Conservation (phyloP, 1,140 invertebrate genomes). For the Drosophila auraria region DNA sequence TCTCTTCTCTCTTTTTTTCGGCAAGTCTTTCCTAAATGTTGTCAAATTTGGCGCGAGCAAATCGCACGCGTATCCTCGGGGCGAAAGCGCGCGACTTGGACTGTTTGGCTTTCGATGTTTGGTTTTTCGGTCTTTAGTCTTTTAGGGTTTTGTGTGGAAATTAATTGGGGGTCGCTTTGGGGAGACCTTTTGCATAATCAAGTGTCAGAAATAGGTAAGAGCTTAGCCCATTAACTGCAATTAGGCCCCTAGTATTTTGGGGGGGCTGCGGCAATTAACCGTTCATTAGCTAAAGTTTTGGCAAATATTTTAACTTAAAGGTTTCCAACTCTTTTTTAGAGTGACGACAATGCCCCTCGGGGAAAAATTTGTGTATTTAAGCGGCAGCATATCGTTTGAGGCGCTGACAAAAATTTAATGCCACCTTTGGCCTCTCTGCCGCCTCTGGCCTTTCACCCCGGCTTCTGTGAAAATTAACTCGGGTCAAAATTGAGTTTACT, state of each 20-base stretch:
- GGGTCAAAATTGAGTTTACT: neutral
- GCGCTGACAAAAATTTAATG: slow-evolving; percentile 55
- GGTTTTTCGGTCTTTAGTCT: slow-evolving; percentile 3
- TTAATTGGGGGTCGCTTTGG: slow-evolving; percentile 49
- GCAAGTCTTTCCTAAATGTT: slow-evolving; percentile 48
- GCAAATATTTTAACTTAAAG: slow-evolving; percentile 62
- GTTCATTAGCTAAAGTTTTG: slow-evolving; percentile 74
- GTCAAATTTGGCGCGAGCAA: slow-evolving; percentile 76
- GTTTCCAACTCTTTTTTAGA: slow-evolving; percentile 17
- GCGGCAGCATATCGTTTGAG: slow-evolving; percentile 20
- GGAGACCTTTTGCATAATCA: slow-evolving; percentile 77
- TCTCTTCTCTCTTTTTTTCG: neutral
- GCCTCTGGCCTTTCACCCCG: slow-evolving; percentile 20
- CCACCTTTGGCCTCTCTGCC: slow-evolving; percentile 8
- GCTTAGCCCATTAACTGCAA: slow-evolving; percentile 67
- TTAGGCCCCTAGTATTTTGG: slow-evolving; percentile 45
- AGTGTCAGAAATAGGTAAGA: slow-evolving; percentile 66
- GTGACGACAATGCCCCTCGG: slow-evolving; percentile 15
- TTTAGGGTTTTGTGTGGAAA: slow-evolving; percentile 23
- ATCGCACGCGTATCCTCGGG: slow-evolving; percentile 58
- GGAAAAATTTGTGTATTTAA: slow-evolving; percentile 44
- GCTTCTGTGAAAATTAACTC: slow-evolving; percentile 25
- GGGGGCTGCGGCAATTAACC: slow-evolving; percentile 67
- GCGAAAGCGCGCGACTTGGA: slow-evolving; percentile 21
- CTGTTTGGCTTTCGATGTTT: slow-evolving; percentile 13